Conservation (phyloP, 2,888 invertebrate species). For the Limnephilus marmoratus region DNA sequence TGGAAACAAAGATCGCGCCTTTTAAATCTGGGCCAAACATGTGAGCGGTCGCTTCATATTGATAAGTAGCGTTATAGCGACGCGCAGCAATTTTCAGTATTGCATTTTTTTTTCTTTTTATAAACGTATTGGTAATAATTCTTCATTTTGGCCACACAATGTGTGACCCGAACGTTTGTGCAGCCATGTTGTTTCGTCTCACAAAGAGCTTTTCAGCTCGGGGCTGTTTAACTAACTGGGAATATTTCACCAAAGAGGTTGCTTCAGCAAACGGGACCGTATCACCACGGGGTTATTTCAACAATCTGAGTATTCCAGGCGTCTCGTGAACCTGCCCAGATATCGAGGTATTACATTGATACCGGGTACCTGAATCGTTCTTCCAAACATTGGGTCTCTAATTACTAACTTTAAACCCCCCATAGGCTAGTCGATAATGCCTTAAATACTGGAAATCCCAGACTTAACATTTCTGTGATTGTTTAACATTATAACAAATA, state of each 20-base stretch:
- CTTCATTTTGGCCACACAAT: not conserved
- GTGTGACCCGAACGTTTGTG: not conserved
- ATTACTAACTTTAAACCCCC: not conserved
- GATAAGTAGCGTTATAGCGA: too few species aligned
- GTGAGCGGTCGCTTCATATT: too few species aligned
- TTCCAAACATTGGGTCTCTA: not conserved
- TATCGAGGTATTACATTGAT: not conserved
- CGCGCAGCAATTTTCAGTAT: too few species aligned
- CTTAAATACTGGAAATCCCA: not conserved
- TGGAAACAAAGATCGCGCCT: too few species aligned
- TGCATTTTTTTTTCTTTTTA: too few species aligned
- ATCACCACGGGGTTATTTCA: not conserved
- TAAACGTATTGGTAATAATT: too few species aligned
- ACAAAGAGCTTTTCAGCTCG: not conserved
- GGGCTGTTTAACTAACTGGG: not conserved
- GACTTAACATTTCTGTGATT: not conserved
- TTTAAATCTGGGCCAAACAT: too few species aligned
- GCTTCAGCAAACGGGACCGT: not conserved
- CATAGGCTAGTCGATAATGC: not conserved
- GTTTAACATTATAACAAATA: not conserved
- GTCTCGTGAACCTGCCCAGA: not conserved
- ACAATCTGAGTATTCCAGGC: not conserved
- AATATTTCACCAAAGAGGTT: not conserved
- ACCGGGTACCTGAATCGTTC: not conserved
- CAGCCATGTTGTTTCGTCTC: not conserved